phyloP scores from a whole-genome alignment of 2,797 vertebrate species.

The Brachymystax lenok region DNA sequence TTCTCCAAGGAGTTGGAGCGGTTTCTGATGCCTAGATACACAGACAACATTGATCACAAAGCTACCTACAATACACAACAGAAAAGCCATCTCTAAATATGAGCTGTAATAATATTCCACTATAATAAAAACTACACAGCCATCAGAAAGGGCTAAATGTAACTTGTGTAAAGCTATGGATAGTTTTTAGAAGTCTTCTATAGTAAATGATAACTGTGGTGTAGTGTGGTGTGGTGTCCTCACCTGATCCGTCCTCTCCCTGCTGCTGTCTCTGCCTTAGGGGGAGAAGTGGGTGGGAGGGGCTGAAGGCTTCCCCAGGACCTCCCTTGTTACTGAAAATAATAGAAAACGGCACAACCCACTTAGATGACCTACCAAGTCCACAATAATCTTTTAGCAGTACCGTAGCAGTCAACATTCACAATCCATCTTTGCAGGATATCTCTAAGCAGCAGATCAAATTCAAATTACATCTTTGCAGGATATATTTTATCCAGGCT shows the following conservation, averaged over 20 bases:
- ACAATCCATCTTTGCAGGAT: too few species aligned
- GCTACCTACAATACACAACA: not conserved
- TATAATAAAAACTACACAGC: too few species aligned
- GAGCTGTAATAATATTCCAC: not conserved
- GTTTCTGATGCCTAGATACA: constrained; percentile 81
- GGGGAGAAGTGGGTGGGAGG: constrained; percentile 90
- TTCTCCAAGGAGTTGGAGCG: constrained; percentile 91
- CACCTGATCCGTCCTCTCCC: constrained; percentile 85
- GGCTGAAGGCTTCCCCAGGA: constrained; percentile 80
- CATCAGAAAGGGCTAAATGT: too few species aligned
- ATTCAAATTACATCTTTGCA: too few species aligned
- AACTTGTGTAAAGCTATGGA: not conserved
- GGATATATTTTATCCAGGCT: too few species aligned
- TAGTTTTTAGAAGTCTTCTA: not conserved
- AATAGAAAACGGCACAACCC: not conserved
- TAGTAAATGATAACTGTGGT: not conserved
- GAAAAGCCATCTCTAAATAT: not conserved
- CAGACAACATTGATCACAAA: constrained; percentile 5
- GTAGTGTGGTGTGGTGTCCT: constrained; percentile 24
- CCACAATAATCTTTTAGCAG: not conserved
- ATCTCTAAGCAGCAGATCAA: too few species aligned
- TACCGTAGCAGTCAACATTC: too few species aligned
- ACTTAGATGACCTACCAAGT: not conserved
- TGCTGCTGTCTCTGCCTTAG: constrained; percentile 92
- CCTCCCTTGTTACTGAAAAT: constrained; percentile 83